phyloP scores from a whole-genome alignment of 2,113 vertebrate species.

The Platycercus adscitus region DNA sequence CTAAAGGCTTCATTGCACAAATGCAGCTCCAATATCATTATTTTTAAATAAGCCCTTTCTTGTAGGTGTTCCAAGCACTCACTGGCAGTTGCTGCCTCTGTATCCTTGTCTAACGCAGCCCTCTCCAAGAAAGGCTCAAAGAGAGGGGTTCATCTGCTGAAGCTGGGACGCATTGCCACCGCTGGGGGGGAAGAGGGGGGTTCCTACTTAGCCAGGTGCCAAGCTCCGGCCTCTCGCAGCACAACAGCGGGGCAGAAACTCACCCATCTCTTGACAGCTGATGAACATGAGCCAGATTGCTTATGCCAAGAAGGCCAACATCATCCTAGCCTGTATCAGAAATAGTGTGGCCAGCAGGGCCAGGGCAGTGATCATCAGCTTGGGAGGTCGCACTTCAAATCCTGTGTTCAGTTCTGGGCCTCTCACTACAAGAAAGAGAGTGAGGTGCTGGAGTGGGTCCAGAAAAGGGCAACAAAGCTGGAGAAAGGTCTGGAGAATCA shows the following conservation, averaged over 20 bases:
- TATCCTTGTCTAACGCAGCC: no score
- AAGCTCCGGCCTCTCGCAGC: not conserved
- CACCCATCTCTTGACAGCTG: not conserved
- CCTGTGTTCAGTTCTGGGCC: not conserved
- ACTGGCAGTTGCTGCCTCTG: not conserved
- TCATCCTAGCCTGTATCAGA: not conserved
- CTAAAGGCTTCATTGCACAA: not conserved
- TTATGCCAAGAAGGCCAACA: not conserved
- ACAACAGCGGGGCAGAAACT: no score
- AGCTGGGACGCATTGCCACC: not conserved
- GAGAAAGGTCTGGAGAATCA: not conserved
- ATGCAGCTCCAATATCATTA: not conserved
- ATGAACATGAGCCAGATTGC: no score
- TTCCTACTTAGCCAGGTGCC: not conserved
- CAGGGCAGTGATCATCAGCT: not conserved
- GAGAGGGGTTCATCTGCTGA: rapidly evolving
- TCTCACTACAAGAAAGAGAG: not conserved
- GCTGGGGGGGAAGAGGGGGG: not conserved
- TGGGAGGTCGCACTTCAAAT: not conserved
- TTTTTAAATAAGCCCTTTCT: not conserved
- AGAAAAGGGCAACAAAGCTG: not conserved
- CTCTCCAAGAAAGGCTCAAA: not conserved
- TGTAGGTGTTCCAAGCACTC: not conserved
- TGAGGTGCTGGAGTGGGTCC: not conserved
- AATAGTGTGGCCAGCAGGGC: not conserved